A percentile compares a stretch with the other conserved stretches of the same genome.
These are phyloP conservation scores for Drosophila arawakana DNA, from an alignment of 1,140 invertebrate species.

Conservation along the genomic window DNA sequence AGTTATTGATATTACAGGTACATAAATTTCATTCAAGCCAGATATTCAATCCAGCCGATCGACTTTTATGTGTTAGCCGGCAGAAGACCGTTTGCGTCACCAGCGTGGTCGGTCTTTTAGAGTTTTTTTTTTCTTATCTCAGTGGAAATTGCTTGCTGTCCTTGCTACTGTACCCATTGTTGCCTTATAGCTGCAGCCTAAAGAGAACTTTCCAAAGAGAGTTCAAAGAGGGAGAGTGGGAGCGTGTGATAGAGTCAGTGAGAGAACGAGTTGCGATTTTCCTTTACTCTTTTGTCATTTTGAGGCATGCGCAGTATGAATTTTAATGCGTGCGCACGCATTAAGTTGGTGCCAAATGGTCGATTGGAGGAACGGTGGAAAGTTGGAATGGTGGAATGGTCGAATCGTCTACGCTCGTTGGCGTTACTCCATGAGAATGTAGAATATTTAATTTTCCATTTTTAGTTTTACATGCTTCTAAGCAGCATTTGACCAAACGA, in stretches of 20 bases:
- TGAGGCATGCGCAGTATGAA: constrained; percentile 63
- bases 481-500: constrained; percentile 17
- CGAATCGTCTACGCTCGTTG: background rate
- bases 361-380: background rate
- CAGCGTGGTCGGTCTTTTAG: too few species aligned
- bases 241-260: too few species aligned
- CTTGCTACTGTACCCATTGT: too few species aligned
- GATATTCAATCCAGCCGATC: too few species aligned
- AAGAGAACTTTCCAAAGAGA: background rate
- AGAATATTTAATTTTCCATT: constrained; percentile 69
- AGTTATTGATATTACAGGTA: too few species aligned
- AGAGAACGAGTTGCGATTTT: background rate
- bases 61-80: too few species aligned
- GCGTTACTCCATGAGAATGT: constrained; percentile 13
- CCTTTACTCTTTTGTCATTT: constrained; percentile 9
- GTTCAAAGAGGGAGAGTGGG: background rate
- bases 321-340: constrained; percentile 51
- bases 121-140: too few species aligned
- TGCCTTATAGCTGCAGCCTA: too few species aligned
- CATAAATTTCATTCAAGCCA: too few species aligned
- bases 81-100: too few species aligned
- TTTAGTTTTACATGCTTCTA: constrained; percentile 55
- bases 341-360: background rate
- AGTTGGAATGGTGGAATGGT: background rate
- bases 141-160: too few species aligned